phyloP scores from a whole-genome alignment of 2,113 vertebrate species.

The Melospiza melodia region DNA sequence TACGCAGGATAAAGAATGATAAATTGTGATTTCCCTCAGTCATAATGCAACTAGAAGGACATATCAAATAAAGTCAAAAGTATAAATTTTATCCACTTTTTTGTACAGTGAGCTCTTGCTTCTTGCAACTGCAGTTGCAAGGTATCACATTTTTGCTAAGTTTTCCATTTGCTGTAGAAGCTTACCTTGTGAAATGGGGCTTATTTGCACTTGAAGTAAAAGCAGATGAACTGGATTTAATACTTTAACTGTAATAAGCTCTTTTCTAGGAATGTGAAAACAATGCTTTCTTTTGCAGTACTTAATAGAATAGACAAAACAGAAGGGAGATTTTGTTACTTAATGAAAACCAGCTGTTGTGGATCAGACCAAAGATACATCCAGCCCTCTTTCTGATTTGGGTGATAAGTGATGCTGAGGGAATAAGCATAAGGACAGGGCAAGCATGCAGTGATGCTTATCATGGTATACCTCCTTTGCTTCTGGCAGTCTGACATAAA shows the following conservation, averaged over 20 bases:
- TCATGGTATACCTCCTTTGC: neutral
- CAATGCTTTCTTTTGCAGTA: conserved; percentile 34
- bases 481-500: neutral
- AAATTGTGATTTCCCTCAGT: neutral
- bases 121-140: neutral
- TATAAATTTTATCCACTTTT: neutral
- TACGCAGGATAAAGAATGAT: neutral
- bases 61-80: neutral
- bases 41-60: neutral
- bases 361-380: conserved; percentile 8
- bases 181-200: neutral
- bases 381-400: conserved; percentile 32
- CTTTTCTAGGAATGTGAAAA: conserved; percentile 42
- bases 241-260: conserved; percentile 40
- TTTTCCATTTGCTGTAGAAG: neutral
- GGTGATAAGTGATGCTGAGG: conserved; percentile 16
- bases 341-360: conserved; percentile 50
- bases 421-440: neutral
- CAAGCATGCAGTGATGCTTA: neutral
- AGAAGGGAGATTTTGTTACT: conserved; percentile 27
- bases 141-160: neutral
- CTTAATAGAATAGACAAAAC: conserved; percentile 35
- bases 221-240: conserved; percentile 59
- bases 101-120: neutral
- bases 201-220: neutral